phyloP scores from a whole-genome alignment of 2,888 invertebrate genomes.

The Callinectes sapidus region DNA sequence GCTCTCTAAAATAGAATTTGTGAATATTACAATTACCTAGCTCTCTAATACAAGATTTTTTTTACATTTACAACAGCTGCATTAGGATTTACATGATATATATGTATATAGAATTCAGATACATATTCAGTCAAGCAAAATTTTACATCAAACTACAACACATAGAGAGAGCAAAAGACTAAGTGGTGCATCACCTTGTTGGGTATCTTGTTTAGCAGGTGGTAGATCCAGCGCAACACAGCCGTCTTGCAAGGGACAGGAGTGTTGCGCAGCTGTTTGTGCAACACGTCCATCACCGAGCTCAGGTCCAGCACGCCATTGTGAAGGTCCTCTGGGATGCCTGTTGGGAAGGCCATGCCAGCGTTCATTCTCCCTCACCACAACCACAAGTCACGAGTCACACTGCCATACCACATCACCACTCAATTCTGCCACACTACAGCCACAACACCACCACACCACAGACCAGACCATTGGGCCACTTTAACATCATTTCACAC shows the following conservation, averaged over 20 bases:
- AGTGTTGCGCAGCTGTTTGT: slow-evolving; percentile 88
- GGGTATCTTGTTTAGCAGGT: slow-evolving; percentile 91
- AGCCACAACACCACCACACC: not conserved
- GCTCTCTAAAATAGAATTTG: too few species aligned
- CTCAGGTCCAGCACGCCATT: slow-evolving; percentile 77
- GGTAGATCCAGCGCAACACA: slow-evolving; percentile 94
- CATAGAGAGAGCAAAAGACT: not conserved
- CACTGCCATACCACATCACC: not conserved
- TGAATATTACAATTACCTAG: too few species aligned
- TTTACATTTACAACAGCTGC: too few species aligned
- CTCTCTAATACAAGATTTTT: too few species aligned
- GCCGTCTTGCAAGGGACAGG: slow-evolving; percentile 97
- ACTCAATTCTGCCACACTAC: not conserved
- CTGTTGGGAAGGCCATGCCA: not conserved
- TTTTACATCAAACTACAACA: not conserved
- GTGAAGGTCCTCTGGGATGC: not conserved
- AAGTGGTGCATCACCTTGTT: slow-evolving; percentile 81
- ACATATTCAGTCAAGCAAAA: too few species aligned
- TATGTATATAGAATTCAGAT: too few species aligned
- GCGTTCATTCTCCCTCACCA: not conserved
- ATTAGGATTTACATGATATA: not conserved
- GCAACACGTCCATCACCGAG: slow-evolving; percentile 88
- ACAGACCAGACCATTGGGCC: not conserved
- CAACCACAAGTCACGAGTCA: not conserved
- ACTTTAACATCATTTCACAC: too few species aligned